Percentiles rank a stretch among this genome's conserved stretches.
These are phyloP conservation scores for Asarcornis scutulata DNA, from an alignment of 2,113 vertebrate genomes.

Conservation along the genomic window DNA sequence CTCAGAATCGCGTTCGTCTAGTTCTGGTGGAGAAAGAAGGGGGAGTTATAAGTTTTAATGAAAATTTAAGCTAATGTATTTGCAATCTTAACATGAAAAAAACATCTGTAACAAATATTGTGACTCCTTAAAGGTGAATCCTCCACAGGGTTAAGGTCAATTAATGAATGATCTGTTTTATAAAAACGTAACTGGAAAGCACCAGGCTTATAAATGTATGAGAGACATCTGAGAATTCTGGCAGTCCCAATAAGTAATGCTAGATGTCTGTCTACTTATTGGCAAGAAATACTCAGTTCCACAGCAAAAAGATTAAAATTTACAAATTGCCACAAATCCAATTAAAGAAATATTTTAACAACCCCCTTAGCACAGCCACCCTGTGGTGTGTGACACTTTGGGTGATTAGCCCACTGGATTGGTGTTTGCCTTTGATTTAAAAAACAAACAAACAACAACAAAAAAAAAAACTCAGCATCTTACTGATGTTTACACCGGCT, in stretches of 20 bases:
- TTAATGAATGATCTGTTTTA: background rate
- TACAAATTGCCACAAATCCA: background rate
- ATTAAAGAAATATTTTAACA: background rate
- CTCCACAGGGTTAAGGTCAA: background rate
- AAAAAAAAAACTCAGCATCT: background rate
- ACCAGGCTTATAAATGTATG: background rate
- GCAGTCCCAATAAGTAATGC: background rate
- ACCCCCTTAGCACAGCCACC: background rate
- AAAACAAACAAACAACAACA: background rate
- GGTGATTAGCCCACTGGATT: background rate
- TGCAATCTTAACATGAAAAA: background rate
- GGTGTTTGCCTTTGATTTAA: conserved; percentile 12
- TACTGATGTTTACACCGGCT: conserved; percentile 14
- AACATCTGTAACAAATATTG: too few relatives aligned
- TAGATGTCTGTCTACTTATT: background rate
- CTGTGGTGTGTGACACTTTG: background rate
- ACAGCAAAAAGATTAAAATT: background rate
- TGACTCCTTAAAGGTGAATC: background rate
- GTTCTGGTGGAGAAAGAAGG: background rate
- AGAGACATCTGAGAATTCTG: background rate
- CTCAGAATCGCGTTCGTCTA: background rate
- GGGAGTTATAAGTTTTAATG: background rate
- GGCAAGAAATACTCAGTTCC: background rate
- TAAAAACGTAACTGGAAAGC: background rate
- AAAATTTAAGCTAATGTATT: background rate